Evolutionary conservation across 2,888 invertebrate genomes (phyloP), one percentile per base, ranked within the genome.

Genomic region (Athalia cordata): DNA sequence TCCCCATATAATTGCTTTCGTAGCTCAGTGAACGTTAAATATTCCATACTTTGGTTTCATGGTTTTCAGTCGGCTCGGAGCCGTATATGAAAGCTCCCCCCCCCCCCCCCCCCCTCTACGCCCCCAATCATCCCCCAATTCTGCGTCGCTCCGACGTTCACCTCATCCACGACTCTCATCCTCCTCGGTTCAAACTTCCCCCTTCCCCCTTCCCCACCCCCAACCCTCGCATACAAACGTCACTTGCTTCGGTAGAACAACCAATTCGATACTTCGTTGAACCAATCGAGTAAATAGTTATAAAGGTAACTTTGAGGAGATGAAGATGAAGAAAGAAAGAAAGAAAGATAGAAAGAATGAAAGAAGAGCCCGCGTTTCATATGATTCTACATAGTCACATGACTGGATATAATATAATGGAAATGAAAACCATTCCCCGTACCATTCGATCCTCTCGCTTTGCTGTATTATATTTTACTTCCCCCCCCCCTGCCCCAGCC

Each of bases 1-100:
- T 75, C 86, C 85, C 86, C 87, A 87, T 88, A 89, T 90, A 90
- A 90, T 90, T 90, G 89, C 89, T 89, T 90, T 89, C 89, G 89
- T 89, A 89, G 87, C 87, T 89, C 89, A 87, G 84, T 88, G 89
- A 89, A 88, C 88, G 88, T 88, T 90, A 89, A 89, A 90, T 90
- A 90, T 90, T 89, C 88, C 87, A 89, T 89, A 89, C 87, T 88
- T 89, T 89, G 77, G 67, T 70, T 67, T 77, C 68, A 72, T 59
- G 72, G 72, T 72, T 72, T 72, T 52, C n/a, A 45, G 59, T 47
- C 59, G 13, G 68, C 9, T 68, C 68, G 52, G 68, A 68, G 29
- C 68, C 68, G 68, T 68, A 29, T 29, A 68, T 68, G 68, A 68
- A 68, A 55, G 68, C 68, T 7, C 55, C 7, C 68, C 43, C 9